A percentile compares a stretch with the other conserved stretches of the same genome.
These are phyloP conservation scores for Prionace glauca DNA, from an alignment of 2,797 vertebrate species.

Conservation along the genomic window DNA sequence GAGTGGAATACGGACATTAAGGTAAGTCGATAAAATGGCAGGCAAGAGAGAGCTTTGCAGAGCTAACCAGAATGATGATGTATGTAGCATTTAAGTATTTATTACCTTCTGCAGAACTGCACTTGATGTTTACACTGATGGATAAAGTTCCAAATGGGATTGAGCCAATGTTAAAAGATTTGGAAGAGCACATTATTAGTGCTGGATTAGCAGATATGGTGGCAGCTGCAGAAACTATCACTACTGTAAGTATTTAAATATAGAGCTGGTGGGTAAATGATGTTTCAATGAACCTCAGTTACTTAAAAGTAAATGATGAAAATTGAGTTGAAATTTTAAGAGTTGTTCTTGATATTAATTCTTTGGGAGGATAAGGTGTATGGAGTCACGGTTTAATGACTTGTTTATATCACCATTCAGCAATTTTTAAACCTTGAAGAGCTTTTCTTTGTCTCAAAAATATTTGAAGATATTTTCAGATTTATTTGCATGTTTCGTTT, in stretches of 20 bases:
- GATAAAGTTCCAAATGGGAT: conserved; percentile 97
- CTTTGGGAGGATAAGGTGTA: background rate
- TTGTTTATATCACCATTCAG: background rate
- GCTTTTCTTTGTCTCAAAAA: background rate
- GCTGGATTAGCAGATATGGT: conserved; percentile 97
- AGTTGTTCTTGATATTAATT: background rate
- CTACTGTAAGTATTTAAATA: conserved; percentile 74
- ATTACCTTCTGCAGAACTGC: conserved; percentile 68
- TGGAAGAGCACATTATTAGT: conserved; percentile 96
- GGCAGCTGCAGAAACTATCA: conserved; percentile 93
- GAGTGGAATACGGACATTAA: background rate
- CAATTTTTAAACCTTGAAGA: background rate
- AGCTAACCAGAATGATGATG: background rate
- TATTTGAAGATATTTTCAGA: background rate
- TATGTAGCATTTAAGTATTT: background rate
- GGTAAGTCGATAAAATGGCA: background rate
- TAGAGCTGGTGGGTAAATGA: background rate
- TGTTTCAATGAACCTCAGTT: background rate
- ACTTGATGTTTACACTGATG: conserved; percentile 98
- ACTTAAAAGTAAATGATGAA: background rate
- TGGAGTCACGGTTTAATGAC: background rate
- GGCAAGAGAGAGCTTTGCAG: background rate
- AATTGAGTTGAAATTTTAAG: background rate
- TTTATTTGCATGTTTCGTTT: background rate
- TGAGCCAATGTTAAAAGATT: conserved; percentile 95